Evolutionary conservation across 2,113 vertebrate species (phyloP), one percentile per base, ranked within the genome.

Genomic region (Semnopithecus entellus): DNA sequence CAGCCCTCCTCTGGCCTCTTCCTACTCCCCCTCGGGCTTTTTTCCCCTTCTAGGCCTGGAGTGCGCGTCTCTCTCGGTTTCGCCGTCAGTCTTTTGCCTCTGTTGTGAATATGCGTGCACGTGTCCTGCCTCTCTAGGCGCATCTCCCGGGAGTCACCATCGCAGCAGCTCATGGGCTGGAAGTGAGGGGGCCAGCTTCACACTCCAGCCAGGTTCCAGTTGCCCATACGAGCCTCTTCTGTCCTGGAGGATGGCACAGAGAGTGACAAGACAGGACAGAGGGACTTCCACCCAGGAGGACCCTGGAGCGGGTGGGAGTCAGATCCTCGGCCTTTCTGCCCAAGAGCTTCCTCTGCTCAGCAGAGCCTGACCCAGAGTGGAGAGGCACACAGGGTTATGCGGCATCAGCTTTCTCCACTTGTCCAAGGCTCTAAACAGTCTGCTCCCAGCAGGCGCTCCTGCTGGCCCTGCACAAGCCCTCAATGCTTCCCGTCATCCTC

Each of bases 51-150:
- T 11, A 30, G n/a, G 20, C 23, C 70, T 32, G 32, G 70, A 80
- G 43, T 64, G 35, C 8, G 2, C 17, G 7, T 48, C 45, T 70
- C 27, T 70, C 14, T 83, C 2, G 3, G 17, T 90, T 17, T 87
- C 57, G 30, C 32, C 1, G 0, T 73, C 40, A 1, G 4, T 22
- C 61, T 22, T 45, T 35, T 59, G 25, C n/a, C 9, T 94, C 40
- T 70, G 22, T 32, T 88, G 7, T 17, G 45, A 75, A 45, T 45
- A 5, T 8, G 22, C 4, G 0, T 27, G 14, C 3, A 8, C 0
- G 1, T 17, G 16, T 73, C 61, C 22, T 64, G 16, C 35, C 50
- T 92, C 81, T 86, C 23, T 3, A 55, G 50, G 45, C 2, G 4
- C 17, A 0, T 78, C 48, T 95, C 13, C 61, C 43, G 22, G 16